phyloP scores from a whole-genome alignment of 2,113 vertebrate genomes.

The Herpetotheres cachinnans region DNA sequence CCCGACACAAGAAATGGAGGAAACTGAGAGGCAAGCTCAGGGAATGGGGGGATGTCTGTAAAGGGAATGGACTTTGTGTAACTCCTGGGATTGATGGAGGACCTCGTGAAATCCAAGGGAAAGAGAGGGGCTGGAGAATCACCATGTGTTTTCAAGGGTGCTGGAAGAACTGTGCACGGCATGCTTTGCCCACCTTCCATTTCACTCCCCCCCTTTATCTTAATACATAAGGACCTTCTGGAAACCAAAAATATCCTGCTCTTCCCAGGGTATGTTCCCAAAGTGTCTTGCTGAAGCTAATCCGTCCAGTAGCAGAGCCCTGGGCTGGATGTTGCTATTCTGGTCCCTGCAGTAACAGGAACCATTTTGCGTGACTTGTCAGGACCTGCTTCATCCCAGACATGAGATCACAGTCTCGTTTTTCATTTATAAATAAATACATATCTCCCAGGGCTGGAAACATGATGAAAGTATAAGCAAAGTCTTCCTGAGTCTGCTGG shows the following conservation, averaged over 20 bases:
- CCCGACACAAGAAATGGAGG: rapidly evolving
- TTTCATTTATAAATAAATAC: not conserved
- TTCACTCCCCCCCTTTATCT: not conserved
- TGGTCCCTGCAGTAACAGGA: not conserved
- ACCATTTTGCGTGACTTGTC: not conserved
- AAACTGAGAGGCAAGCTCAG: not conserved
- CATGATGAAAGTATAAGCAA: rapidly evolving
- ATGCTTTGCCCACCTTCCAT: not conserved
- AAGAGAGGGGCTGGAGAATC: not conserved
- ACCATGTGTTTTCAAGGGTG: rapidly evolving
- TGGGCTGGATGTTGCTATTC: not conserved
- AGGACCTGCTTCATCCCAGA: not conserved
- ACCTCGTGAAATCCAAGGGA: not conserved
- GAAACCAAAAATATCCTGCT: not conserved
- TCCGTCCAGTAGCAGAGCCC: rapidly evolving
- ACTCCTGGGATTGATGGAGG: not conserved
- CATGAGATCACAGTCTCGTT: not conserved
- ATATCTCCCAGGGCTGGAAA: not conserved
- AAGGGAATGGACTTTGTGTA: not conserved
- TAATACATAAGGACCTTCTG: not conserved
- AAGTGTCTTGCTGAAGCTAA: not conserved
- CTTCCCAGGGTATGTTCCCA: not conserved
- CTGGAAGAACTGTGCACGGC: rapidly evolving
- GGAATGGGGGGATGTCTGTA: not conserved
- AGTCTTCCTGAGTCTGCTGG: not conserved